phyloP scores from a whole-genome alignment of 1,140 invertebrate genomes.

The Ceratosolen solmsi region DNA sequence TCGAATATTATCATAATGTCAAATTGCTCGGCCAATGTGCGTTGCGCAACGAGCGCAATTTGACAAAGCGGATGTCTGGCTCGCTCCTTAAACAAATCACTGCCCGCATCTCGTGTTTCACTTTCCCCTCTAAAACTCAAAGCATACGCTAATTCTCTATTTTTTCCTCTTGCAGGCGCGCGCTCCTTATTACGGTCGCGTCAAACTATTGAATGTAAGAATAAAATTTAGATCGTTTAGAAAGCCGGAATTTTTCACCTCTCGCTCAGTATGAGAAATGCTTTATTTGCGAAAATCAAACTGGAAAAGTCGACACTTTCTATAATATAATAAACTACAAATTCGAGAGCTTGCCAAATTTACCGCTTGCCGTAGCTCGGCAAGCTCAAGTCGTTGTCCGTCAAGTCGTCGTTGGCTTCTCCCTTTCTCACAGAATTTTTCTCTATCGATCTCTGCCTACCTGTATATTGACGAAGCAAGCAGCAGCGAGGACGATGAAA shows the following conservation, averaged over 20 bases:
- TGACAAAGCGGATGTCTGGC: slow-evolving; percentile 72
- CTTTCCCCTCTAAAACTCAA: slow-evolving; percentile 55
- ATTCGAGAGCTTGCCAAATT: no score
- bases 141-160: slow-evolving; percentile 23
- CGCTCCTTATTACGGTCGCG: not conserved
- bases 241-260: no score
- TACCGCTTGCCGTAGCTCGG: no score
- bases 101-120: slow-evolving; percentile 70
- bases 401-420: no score
- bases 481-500: not conserved
- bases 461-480: not conserved
- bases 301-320: no score
- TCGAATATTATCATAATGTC: slow-evolving; percentile 68
- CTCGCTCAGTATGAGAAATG: no score
- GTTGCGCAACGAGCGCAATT: slow-evolving; percentile 64
- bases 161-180: slow-evolving; percentile 37
- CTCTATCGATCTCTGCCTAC: not conserved
- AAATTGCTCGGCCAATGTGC: slow-evolving; percentile 67
- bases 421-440: no score
- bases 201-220: no score
- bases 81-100: slow-evolving; percentile 71
- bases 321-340: no score
- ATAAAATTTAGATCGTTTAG: no score
- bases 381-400: no score
- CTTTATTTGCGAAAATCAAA: no score